A percentile compares a stretch with the other conserved stretches of the same genome.
Evolutionary conservation across 2,888 invertebrate species (phyloP).

Genomic region (Gastracanthus pulcherrimus): DNA sequence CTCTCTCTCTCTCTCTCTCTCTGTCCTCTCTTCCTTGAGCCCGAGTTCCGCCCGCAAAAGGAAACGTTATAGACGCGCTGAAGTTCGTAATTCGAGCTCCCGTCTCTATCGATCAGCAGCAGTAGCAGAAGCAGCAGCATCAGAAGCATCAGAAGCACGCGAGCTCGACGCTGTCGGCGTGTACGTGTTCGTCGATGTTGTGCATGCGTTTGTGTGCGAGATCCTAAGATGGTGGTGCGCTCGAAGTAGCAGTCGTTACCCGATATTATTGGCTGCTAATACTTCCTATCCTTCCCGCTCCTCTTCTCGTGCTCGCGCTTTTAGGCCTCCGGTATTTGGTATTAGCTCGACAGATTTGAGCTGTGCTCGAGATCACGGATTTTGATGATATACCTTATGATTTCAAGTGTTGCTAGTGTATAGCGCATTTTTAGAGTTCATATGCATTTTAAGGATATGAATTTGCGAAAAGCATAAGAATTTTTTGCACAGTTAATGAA

Average conservation of each 20-base stretch:
- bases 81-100: constrained; percentile 6
- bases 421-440: no score
- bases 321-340: not conserved
- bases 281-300: constrained; percentile 22
- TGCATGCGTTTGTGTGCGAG: not conserved
- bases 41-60: not conserved
- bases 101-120: no score
- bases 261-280: constrained; percentile 63
- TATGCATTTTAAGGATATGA: no score
- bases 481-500: no score
- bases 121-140: no score
- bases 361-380: no score
- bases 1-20: no score
- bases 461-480: no score
- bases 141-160: constrained; percentile 25
- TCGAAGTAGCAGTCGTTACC: constrained; percentile 56
- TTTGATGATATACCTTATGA: no score
- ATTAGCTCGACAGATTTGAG: not conserved
- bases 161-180: not conserved
- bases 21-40: not conserved
- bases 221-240: constrained; percentile 21
- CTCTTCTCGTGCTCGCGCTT: not conserved
- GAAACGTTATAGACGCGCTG: not conserved
- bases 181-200: not conserved
- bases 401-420: no score